Base-by-base conservation (phyloP, 2,797 vertebrate genomes). In the Odontamblyopus lacepedii region DNA sequence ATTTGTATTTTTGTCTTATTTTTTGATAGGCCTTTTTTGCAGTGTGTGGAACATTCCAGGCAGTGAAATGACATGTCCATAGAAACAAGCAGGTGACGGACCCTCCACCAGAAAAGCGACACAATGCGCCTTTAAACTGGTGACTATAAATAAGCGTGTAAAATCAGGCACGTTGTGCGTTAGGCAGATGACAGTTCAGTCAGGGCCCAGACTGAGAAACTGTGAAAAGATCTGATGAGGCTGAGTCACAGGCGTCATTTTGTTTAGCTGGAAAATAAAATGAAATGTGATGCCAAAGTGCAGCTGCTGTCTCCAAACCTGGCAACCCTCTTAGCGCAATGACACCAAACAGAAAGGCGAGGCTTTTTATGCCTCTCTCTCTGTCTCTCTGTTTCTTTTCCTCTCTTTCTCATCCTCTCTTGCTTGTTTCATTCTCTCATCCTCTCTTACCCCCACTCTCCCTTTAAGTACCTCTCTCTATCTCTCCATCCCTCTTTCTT, bases 161-260 rank as follows among this genome's bases (percentile, higher is more conserved):
- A 61, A n/a, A 63, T 56, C 70, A 32, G 30, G 12, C 74, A 73
- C 67, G 64, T 38, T 26, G 69, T 71, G 74, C 66, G 61, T 76
- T 60, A 63, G 63, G 53, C 30, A 29, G 29, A 69, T 74, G 60
- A 18, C 68, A 61, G 72, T 41, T 67, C 65, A 53, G 4, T 75
- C 4, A 59, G 55, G 51, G 59, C 30, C 44, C 12, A 48, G 16
- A 48, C 44, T 44, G 74, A 72, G 71, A 9, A 38, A 9, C 68
- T 23, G 72, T 73, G 75, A 78, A 77, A 71, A 55, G 8, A 79
- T 76, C 59, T 18, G 15, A 44, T 57, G 61, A 26, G 35, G 53
- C 72, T 81, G 78, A 86, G 44, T 87, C 83, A 67, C 71, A 69
- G 27, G 64, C 12, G 29, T 78, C 72, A 51, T 60, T 63, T 65